Conservation (phyloP, 2,888 invertebrate species). For the Sussaba pulchella region DNA sequence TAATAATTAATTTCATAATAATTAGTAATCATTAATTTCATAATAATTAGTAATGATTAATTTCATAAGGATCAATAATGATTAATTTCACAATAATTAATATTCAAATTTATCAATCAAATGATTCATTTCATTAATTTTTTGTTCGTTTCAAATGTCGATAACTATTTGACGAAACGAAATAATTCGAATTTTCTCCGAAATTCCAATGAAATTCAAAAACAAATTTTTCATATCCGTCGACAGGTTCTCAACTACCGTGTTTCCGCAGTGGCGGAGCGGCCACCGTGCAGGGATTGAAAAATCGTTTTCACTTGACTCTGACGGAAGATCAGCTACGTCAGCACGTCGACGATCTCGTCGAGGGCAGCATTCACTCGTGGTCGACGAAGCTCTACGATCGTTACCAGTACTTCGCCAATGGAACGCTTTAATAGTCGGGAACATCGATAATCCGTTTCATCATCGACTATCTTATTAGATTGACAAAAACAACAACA, state of each 20-base stretch:
- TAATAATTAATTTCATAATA: too few species aligned
- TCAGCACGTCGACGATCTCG: constrained; percentile 95
- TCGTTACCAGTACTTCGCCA: constrained; percentile 99
- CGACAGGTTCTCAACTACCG: constrained; percentile 95
- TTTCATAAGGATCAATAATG: too few species aligned
- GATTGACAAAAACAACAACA: too few species aligned
- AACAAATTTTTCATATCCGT: constrained; percentile 46
- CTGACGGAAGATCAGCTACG: constrained; percentile 98
- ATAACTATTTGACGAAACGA: too few species aligned
- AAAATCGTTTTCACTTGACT: constrained; percentile 97
- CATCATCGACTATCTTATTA: constrained; percentile 3
- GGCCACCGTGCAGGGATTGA: constrained; percentile 95
- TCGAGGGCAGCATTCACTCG: constrained; percentile 97
- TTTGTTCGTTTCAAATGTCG: too few species aligned
- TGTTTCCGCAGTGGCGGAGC: constrained; percentile 98
- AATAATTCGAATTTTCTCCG: too few species aligned
- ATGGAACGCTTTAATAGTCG: constrained; percentile 92
- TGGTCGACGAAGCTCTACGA: constrained; percentile 99
- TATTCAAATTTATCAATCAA: too few species aligned
- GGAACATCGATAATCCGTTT: constrained; percentile 35
- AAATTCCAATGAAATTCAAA: too few species aligned
- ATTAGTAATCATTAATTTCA: too few species aligned
- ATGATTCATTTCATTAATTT: too few species aligned
- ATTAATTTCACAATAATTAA: too few species aligned
- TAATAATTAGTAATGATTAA: too few species aligned